A percentile compares a stretch with the other conserved stretches of the same genome.
phyloP scores from a whole-genome alignment of 1,140 invertebrate species.

The Polyergus mexicanus region DNA sequence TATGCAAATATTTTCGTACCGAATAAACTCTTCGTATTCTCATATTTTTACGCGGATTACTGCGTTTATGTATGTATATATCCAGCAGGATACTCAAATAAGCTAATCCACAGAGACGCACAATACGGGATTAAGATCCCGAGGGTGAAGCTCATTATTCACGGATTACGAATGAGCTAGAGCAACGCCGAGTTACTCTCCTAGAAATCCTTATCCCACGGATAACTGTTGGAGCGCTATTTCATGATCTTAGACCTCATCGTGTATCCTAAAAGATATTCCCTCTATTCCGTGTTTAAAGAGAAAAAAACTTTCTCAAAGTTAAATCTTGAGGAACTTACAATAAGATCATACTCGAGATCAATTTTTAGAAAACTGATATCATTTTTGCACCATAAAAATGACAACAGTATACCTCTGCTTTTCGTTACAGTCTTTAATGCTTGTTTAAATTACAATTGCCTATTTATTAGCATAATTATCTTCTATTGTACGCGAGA shows the following conservation, averaged over 20 bases:
- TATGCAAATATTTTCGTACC: not conserved
- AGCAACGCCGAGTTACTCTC: constrained; percentile 41
- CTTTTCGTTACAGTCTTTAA: not conserved
- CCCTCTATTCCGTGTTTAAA: not conserved
- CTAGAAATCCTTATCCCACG: constrained; percentile 53
- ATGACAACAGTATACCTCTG: not conserved
- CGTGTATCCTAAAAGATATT: not conserved
- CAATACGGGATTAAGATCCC: constrained; percentile 70
- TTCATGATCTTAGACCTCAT: constrained; percentile 35
- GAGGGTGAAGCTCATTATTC: constrained; percentile 66
- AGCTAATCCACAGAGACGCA: constrained; percentile 61
- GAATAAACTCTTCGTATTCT: constrained; percentile 17
- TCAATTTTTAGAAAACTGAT: not conserved
- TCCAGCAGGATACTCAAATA: constrained; percentile 42
- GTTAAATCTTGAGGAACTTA: not conserved
- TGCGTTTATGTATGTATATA: constrained; percentile 11
- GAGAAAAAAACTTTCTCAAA: not conserved
- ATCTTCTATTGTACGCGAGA: not conserved
- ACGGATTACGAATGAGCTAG: constrained; percentile 70
- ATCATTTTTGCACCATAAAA: not conserved
- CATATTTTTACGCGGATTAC: constrained; percentile 44
- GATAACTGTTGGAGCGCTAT: constrained; percentile 45
- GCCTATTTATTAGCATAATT: not conserved
- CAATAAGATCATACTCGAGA: not conserved
- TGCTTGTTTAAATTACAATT: not conserved